These are phyloP conservation scores for Cataglyphis rosenhaueri DNA, from an alignment of 2,888 invertebrate species.

Conservation along the genomic window DNA sequence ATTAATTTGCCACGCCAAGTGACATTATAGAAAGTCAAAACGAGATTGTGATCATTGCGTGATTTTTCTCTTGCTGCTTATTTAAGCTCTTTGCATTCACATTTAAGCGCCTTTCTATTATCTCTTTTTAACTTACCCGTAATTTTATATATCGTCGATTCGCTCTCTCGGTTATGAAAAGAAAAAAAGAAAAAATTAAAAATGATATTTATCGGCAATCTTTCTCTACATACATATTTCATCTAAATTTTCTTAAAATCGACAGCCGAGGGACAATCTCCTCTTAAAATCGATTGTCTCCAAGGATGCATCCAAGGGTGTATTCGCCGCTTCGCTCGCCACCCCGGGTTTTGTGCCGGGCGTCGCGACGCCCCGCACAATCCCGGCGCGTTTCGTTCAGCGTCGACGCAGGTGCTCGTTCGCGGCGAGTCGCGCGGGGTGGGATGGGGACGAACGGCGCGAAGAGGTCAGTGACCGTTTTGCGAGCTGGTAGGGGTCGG, in stretches of 20 bases:
- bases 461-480: slow-evolving; percentile 82
- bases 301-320: not conserved
- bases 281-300: not conserved
- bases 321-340: slow-evolving; percentile 36
- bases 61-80: not conserved
- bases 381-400: slow-evolving; percentile 34
- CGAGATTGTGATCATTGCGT: not conserved
- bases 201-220: not conserved
- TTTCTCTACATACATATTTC: not conserved
- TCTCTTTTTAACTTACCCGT: not conserved
- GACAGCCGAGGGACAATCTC: not conserved
- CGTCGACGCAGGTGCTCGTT: slow-evolving; percentile 52
- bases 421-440: slow-evolving; percentile 25
- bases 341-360: slow-evolving; percentile 9
- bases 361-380: slow-evolving; percentile 44
- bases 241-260: not conserved
- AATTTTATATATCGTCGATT: not conserved
- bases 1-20: not conserved
- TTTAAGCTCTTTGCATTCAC: not conserved
- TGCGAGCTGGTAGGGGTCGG: slow-evolving; percentile 83
- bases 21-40: not conserved
- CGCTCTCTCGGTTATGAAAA: not conserved
- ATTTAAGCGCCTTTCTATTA: not conserved
- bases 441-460: slow-evolving; percentile 55
- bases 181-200: not conserved